Evolutionary conservation across 92 coral and sea anemone species (phyloP).

Genomic region (Palythoa heliodiscus): DNA sequence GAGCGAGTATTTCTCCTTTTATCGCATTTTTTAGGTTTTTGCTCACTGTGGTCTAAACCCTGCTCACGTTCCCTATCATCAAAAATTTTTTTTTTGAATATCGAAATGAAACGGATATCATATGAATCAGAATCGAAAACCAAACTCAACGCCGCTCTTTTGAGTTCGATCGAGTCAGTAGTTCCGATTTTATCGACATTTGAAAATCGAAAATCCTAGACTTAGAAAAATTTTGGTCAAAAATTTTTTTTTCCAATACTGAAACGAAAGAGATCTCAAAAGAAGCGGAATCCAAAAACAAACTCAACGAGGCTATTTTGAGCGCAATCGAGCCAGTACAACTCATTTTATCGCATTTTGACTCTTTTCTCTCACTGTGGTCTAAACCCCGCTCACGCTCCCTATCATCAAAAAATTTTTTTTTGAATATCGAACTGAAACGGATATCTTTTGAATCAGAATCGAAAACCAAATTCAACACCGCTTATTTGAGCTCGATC

Average conservation of each 20-base stretch:
- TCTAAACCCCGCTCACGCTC: slow-evolving; percentile 1
- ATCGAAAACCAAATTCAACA: too few relatives aligned
- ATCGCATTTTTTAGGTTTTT: slow-evolving; percentile 7
- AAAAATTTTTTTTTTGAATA: slow-evolving; percentile 16
- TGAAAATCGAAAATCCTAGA: background rate
- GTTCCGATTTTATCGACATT: slow-evolving; percentile 17
- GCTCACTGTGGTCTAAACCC: background rate
- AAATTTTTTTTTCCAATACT: slow-evolving; percentile 6
- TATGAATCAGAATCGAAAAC: too few relatives aligned
- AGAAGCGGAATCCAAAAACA: slow-evolving; percentile 25
- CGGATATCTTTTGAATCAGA: too few relatives aligned
- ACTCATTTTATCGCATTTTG: slow-evolving; percentile 26
- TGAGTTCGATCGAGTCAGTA: background rate
- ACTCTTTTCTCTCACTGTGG: too few relatives aligned
- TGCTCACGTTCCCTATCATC: slow-evolving; percentile 30
- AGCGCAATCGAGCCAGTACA: slow-evolving; percentile 16
- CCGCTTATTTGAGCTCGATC: too few relatives aligned
- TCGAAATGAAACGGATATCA: slow-evolving; percentile 12
- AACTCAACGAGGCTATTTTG: slow-evolving; percentile 23
- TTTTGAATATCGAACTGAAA: slow-evolving; percentile 19
- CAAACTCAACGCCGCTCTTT: too few relatives aligned
- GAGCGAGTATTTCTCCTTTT: slow-evolving; percentile 18
- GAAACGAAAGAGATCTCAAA: slow-evolving; percentile 10
- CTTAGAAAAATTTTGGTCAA: slow-evolving; percentile 24
- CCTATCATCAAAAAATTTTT: background rate